These are phyloP conservation scores for Chinchilla lanigera DNA, from an alignment of 2,113 vertebrate species.

Conservation along the genomic window DNA sequence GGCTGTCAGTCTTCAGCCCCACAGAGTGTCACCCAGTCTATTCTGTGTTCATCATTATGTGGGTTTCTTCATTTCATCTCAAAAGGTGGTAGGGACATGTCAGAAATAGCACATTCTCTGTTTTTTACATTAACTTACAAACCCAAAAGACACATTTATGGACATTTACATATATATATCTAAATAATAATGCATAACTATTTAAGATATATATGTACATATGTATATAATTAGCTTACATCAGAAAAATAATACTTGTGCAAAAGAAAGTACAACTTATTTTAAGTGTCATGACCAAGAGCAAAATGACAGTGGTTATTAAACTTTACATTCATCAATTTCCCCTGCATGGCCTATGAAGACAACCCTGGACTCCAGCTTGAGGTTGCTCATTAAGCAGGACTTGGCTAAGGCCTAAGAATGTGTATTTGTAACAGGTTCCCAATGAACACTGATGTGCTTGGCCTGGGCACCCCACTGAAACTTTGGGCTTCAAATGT, in stretches of 20 bases:
- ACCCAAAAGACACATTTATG: not conserved
- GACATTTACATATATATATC: not conserved
- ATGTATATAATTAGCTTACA: not conserved
- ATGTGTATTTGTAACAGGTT: not conserved
- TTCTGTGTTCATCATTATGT: not conserved
- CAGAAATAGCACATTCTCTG: not conserved
- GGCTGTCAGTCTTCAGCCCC: not conserved
- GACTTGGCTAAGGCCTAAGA: not conserved
- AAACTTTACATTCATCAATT: not conserved
- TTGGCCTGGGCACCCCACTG: not conserved
- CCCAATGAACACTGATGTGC: not conserved
- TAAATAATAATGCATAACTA: not conserved
- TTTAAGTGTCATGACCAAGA: not conserved
- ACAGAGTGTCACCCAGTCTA: not conserved
- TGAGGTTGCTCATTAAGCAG: not conserved
- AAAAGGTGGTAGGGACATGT: not conserved
- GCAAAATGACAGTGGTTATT: not conserved
- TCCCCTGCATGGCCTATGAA: not conserved
- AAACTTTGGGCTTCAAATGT: not conserved
- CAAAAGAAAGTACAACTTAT: not conserved
- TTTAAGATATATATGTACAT: not conserved
- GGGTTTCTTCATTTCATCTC: constrained; percentile 27
- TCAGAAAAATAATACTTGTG: not conserved
- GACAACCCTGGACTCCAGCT: not conserved
- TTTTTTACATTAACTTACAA: constrained; percentile 13